phyloP scores from a whole-genome alignment of 64 coral and sea anemone genomes.

The Dendrophyllia cribrosa region DNA sequence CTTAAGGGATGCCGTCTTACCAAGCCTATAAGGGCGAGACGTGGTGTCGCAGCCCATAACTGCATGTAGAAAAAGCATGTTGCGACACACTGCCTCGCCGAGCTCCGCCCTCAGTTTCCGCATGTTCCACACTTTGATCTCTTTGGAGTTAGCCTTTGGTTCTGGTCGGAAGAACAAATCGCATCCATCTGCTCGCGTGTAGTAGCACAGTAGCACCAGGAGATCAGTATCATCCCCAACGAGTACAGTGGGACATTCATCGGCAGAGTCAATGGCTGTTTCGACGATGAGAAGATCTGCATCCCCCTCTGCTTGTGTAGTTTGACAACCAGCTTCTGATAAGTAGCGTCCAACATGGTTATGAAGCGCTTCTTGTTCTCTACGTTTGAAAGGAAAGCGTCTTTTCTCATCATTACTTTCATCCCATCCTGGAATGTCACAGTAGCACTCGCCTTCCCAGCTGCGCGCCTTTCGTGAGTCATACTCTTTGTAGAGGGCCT shows the following conservation, averaged over 20 bases:
- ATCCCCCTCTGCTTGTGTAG: background rate
- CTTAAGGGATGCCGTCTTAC: constrained; percentile 60
- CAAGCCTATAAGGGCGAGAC: constrained; percentile 47
- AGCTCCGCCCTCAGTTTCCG: constrained; percentile 27
- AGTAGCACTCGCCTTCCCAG: background rate
- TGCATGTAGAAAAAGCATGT: constrained; percentile 52
- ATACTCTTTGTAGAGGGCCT: constrained; percentile 22
- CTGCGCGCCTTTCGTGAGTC: constrained; percentile 42
- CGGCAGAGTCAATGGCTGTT: background rate
- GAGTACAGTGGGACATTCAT: background rate
- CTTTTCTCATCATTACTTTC: constrained; percentile 39
- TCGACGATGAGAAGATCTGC: constrained; percentile 27
- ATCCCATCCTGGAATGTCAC: constrained; percentile 41
- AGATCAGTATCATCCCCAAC: constrained; percentile 61
- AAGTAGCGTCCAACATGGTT: constrained; percentile 7
- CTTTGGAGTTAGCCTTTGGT: constrained; percentile 37
- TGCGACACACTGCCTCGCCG: constrained; percentile 7
- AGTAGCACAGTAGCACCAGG: constrained; percentile 47
- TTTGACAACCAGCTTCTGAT: background rate
- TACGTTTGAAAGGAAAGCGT: constrained; percentile 27
- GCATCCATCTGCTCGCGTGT: background rate
- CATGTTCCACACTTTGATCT: constrained; percentile 37
- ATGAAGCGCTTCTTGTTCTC: constrained; percentile 58
- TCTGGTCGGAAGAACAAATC: constrained; percentile 68
- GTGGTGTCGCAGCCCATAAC: constrained; percentile 67